A percentile compares a stretch with the other conserved stretches of the same genome.
phyloP scores from a whole-genome alignment of 2,113 vertebrate genomes.

The Menura novaehollandiae region DNA sequence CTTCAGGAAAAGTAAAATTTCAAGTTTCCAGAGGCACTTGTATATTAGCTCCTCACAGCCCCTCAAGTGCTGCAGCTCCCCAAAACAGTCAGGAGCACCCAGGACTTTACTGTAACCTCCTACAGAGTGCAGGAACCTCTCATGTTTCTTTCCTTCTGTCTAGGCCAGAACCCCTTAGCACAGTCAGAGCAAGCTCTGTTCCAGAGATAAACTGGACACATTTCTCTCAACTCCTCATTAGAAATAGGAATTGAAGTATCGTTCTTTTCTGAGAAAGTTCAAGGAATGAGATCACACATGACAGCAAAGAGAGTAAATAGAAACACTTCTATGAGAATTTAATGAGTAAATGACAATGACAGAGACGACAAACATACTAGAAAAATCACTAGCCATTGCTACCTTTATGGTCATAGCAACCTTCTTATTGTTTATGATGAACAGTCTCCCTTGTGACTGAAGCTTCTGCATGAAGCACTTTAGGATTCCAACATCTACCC shows the following conservation, averaged over 20 bases:
- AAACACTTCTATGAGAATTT: background rate
- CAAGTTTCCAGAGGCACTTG: background rate
- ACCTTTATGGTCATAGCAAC: background rate
- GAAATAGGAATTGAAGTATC: background rate
- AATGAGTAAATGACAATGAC: background rate
- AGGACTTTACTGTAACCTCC: background rate
- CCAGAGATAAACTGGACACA: background rate
- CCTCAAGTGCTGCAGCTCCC: background rate
- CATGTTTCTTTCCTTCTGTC: background rate
- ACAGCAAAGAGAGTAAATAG: background rate
- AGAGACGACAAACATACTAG: background rate
- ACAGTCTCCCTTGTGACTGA: background rate
- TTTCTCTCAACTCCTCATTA: background rate
- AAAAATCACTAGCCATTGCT: background rate
- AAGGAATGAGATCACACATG: background rate
- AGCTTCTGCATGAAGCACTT: background rate
- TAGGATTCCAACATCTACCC: background rate
- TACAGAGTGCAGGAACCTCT: background rate
- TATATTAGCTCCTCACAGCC: background rate
- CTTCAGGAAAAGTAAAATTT: background rate
- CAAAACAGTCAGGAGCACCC: rapidly evolving
- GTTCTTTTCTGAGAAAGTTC: background rate
- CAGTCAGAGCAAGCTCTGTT: background rate
- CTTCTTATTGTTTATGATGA: background rate
- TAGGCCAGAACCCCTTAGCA: background rate